Conservation (phyloP, 2,888 invertebrate genomes). For the Sminthurinus aureus region DNA sequence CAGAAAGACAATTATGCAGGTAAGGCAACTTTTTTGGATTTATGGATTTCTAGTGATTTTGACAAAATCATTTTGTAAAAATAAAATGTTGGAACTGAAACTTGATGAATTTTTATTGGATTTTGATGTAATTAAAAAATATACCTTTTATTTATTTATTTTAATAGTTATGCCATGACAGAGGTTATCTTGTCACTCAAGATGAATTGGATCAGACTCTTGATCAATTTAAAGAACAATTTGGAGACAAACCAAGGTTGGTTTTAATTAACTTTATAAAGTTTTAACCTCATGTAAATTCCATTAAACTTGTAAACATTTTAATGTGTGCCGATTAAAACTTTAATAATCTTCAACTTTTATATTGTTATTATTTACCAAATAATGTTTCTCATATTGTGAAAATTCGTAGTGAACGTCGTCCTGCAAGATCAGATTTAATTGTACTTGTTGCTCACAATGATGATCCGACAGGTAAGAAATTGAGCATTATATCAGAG, state of each 20-base stretch:
- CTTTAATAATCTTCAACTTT: not conserved
- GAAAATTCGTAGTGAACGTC: constrained; percentile 92
- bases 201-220: constrained; percentile 99
- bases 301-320: no score
- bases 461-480: constrained; percentile 88
- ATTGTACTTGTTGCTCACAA: constrained; percentile 98
- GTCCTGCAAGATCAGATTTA: constrained; percentile 90
- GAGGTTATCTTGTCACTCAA: constrained; percentile 98
- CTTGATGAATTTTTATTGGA: constrained; percentile 50
- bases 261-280: no score
- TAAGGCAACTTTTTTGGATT: no score
- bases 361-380: not conserved
- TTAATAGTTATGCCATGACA: constrained; percentile 89
- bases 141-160: no score
- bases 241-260: constrained; percentile 97
- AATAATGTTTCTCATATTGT: no score
- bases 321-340: no score
- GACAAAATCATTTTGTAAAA: not conserved
- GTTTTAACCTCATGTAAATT: no score
- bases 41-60: not conserved
- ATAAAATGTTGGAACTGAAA: no score
- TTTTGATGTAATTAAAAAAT: no score
- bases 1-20: constrained; percentile 98
- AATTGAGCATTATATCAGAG: no score
- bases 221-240: constrained; percentile 96